These are phyloP conservation scores for Zygogramma bicolorata DNA, from an alignment of 2,888 invertebrate species.

Conservation along the genomic window DNA sequence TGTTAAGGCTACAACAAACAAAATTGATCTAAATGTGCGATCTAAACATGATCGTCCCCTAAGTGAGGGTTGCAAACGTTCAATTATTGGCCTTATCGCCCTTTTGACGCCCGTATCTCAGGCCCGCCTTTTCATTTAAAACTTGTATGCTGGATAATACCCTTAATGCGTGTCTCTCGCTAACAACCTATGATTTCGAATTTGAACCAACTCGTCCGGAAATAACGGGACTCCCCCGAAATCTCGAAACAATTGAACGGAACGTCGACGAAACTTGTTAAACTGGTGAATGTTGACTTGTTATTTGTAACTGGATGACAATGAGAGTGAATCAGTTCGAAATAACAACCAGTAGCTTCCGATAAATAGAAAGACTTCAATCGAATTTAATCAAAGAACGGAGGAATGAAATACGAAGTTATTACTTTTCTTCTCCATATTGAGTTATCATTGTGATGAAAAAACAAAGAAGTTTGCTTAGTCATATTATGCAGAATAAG, in stretches of 20 bases:
- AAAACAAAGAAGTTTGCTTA: too few relatives aligned
- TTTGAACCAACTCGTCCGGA: conserved; percentile 48
- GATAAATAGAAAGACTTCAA: too few relatives aligned
- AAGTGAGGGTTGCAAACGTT: conserved; percentile 62
- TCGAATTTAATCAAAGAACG: not conserved
- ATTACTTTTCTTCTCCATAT: too few relatives aligned
- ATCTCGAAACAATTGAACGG: conserved; percentile 30
- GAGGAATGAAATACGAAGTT: not conserved
- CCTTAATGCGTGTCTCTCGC: conserved; percentile 52
- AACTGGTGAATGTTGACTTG: conserved; percentile 15
- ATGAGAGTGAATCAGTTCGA: not conserved
- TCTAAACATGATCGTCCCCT: conserved; percentile 65
- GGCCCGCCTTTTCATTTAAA: conserved; percentile 61
- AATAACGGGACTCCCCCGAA: conserved; percentile 36
- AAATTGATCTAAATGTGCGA: conserved; percentile 67
- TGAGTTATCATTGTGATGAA: too few relatives aligned
- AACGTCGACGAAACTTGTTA: conserved; percentile 25
- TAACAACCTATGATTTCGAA: conserved; percentile 49
- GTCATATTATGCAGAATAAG: too few relatives aligned
- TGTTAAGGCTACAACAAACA: conserved; percentile 67
- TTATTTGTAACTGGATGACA: not conserved
- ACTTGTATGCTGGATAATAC: conserved; percentile 52
- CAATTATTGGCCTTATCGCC: conserved; percentile 65
- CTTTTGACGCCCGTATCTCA: conserved; percentile 62
- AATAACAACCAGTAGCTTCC: too few relatives aligned